These are phyloP conservation scores for Theocolax elegans DNA, from an alignment of 1,140 invertebrate species.

Conservation along the genomic window DNA sequence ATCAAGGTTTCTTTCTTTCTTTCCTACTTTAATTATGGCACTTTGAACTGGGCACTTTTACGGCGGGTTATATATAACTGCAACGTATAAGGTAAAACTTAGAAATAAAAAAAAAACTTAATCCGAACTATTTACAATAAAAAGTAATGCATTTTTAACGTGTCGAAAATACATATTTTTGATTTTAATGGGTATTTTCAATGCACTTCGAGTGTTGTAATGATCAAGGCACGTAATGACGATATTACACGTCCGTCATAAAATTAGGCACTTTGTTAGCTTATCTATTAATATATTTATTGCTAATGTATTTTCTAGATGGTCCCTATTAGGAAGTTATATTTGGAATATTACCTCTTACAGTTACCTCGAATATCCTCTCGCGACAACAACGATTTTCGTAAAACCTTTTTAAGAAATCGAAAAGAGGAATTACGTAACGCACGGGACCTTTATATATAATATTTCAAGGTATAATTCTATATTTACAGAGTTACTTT, in stretches of 20 bases:
- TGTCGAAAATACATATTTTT: no score
- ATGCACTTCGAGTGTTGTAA: no score
- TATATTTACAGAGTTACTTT: background rate
- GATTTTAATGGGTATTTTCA: no score
- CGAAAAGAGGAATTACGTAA: slow-evolving; percentile 5
- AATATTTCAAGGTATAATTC: background rate
- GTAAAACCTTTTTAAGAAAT: slow-evolving; percentile 13
- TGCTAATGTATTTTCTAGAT: slow-evolving; percentile 50
- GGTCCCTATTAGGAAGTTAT: slow-evolving; percentile 61
- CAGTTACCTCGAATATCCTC: background rate
- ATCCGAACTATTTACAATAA: no score
- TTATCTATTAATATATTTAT: no score
- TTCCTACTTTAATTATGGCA: no score
- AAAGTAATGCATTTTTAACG: no score
- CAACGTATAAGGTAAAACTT: no score
- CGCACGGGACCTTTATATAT: background rate
- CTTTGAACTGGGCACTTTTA: background rate
- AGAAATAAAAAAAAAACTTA: no score
- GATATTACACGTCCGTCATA: background rate
- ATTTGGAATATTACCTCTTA: slow-evolving; percentile 47
- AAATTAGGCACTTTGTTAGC: slow-evolving; percentile 15
- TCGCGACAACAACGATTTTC: background rate
- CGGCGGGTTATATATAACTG: no score
- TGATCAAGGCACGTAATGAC: background rate
- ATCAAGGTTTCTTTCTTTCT: no score